Percentiles rank a stretch among this genome's conserved stretches.
Evolutionary conservation across 2,888 invertebrate genomes (phyloP).

Genomic region (Antheraea yamamai): DNA sequence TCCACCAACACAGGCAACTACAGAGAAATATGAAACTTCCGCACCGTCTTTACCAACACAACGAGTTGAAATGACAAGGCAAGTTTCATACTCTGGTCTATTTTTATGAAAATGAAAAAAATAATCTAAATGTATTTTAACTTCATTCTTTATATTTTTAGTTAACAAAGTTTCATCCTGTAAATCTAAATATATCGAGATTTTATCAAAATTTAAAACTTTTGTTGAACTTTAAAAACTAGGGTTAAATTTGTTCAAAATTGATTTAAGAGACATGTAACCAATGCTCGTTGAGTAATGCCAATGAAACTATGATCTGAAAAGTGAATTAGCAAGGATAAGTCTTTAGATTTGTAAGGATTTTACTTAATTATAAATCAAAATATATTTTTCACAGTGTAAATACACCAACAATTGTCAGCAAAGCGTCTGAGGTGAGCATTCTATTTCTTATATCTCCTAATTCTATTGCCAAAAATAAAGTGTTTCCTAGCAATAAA

Average conservation of each 20-base stretch:
- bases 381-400: conserved; percentile 4
- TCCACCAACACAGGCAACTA: not conserved
- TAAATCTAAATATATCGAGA: too few species aligned
- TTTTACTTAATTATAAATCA: not conserved
- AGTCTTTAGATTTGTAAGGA: not conserved
- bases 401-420: not conserved
- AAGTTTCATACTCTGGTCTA: not conserved
- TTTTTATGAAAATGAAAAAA: not conserved
- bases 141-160: not conserved
- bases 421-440: not conserved
- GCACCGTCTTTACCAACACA: not conserved
- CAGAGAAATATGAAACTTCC: not conserved
- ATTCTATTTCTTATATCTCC: not conserved
- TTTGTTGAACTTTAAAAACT: too few species aligned
- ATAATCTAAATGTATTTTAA: not conserved
- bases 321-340: not conserved
- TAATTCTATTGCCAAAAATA: not conserved
- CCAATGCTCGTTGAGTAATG: too few species aligned
- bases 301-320: not conserved
- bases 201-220: too few species aligned
- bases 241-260: too few species aligned
- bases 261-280: too few species aligned
- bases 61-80: not conserved
- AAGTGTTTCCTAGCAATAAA: not conserved
- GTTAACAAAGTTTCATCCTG: too few species aligned